Percentiles rank a stretch among this genome's conserved stretches.
Conservation (phyloP, 2,113 vertebrate genomes). For the Lepisosteus oculatus region DNA sequence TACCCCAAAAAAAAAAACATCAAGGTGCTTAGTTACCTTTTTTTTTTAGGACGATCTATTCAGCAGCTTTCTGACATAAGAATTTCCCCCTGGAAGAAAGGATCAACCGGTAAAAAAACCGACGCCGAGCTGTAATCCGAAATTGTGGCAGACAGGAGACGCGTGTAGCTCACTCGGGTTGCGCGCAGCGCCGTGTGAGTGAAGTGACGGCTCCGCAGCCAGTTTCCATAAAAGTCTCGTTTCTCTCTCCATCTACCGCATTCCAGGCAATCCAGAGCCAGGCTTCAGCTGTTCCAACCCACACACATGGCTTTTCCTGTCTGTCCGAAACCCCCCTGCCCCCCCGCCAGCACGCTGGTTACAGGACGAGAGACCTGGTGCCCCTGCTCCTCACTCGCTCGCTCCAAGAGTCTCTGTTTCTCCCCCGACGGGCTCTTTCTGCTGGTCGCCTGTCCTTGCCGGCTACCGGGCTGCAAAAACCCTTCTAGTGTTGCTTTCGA, state of each 20-base stretch:
- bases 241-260: conserved; percentile 73
- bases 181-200: conserved; percentile 51
- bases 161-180: conserved; percentile 32
- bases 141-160: conserved; percentile 22
- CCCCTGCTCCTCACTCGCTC: too few relatives aligned
- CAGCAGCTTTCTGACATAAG: conserved; percentile 23
- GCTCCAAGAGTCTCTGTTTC: too few relatives aligned
- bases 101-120: conserved; percentile 1
- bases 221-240: conserved; percentile 90
- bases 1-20: background rate
- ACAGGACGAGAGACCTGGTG: too few relatives aligned
- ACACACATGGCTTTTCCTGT: conserved; percentile 32
- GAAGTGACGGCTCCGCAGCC: conserved; percentile 52
- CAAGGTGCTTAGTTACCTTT: conserved; percentile 18
- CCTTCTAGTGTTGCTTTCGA: too few relatives aligned
- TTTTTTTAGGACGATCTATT: conserved; percentile 1
- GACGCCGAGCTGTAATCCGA: conserved; percentile 25
- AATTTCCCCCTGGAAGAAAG: conserved; percentile 28
- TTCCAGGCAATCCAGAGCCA: conserved; percentile 74
- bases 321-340: conserved; percentile 10
- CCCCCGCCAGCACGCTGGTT: too few relatives aligned
- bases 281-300: conserved; percentile 77
- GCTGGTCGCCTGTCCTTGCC: too few relatives aligned
- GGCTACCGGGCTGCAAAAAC: too few relatives aligned
- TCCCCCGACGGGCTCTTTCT: too few relatives aligned